These are phyloP conservation scores for Pyxicephalus adspersus DNA, from an alignment of 2,113 vertebrate genomes.

Conservation along the genomic window DNA sequence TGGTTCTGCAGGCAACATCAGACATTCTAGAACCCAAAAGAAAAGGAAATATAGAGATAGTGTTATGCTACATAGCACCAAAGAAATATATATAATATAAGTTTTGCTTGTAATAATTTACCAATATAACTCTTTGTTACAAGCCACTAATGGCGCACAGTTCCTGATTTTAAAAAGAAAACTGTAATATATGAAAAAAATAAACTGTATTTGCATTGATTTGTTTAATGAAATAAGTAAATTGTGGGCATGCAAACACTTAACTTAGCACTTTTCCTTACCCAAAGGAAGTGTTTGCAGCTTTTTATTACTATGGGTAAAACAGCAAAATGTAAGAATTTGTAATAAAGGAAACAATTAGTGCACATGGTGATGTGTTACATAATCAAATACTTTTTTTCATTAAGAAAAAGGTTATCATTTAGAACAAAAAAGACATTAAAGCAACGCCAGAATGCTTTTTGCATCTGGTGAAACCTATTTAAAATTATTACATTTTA, in stretches of 20 bases:
- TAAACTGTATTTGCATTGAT: background rate
- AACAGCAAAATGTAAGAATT: conserved; percentile 3
- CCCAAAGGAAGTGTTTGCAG: conserved; percentile 21
- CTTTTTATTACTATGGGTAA: conserved; percentile 27
- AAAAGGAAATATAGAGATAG: too few relatives aligned
- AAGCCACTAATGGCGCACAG: background rate
- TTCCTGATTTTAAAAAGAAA: background rate
- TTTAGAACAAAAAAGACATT: background rate
- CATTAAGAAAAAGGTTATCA: background rate
- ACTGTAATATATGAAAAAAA: conserved; percentile 2
- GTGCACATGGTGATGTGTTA: conserved; percentile 2
- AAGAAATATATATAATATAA: too few relatives aligned
- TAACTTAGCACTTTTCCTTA: background rate
- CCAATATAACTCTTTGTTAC: too few relatives aligned
- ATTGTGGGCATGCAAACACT: background rate
- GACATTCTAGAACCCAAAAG: too few relatives aligned
- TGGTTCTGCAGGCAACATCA: too few relatives aligned
- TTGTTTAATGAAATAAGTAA: conserved; percentile 18
- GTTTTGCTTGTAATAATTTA: too few relatives aligned
- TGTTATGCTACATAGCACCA: too few relatives aligned
- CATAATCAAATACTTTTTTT: background rate
- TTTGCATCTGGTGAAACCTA: background rate
- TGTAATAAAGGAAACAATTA: conserved; percentile 36
- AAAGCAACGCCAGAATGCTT: background rate
- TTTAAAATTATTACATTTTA: too few relatives aligned